Percentiles rank a stretch among this genome's conserved stretches.
Evolutionary conservation across 2,888 invertebrate genomes (phyloP).

Genomic region (Acleris literana): DNA sequence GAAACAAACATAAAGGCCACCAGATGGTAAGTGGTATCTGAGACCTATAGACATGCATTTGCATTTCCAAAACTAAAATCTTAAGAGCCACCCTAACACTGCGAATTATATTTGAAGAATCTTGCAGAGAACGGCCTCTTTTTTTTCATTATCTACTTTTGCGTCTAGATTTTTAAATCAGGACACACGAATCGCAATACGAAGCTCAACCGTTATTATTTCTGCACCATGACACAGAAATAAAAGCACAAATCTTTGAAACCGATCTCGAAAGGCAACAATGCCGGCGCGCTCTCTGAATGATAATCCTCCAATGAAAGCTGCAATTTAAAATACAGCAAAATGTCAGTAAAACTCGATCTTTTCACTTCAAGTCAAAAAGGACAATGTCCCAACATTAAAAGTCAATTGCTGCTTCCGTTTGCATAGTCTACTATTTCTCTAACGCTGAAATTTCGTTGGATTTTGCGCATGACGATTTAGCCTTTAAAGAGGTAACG

Average conservation of each 20-base stretch:
- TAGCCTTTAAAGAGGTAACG: no score
- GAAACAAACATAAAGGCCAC: no score
- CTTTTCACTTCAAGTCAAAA: constrained; percentile 2
- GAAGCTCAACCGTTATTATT: constrained; percentile 14
- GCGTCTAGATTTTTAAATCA: background rate
- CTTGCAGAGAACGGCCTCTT: no score
- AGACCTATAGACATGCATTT: no score
- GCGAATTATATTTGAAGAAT: no score
- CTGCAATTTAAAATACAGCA: constrained; percentile 31
- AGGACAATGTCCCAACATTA: background rate
- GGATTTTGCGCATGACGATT: no score
- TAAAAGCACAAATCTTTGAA: constrained; percentile 17
- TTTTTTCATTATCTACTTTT: background rate
- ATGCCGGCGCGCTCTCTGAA: constrained; percentile 12
- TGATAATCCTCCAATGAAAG: constrained; percentile 23
- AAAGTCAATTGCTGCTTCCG: background rate
- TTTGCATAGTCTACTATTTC: no score
- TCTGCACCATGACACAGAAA: constrained; percentile 7
- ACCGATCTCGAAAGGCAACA: constrained; percentile 16
- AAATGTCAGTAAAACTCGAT: constrained; percentile 22
- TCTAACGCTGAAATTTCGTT: background rate
- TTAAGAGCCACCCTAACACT: no score
- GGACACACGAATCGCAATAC: background rate
- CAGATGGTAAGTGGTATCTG: no score
- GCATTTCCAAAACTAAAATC: no score